Conservation (phyloP, 2,113 vertebrate species). For the Puffinus mauretanicus region DNA sequence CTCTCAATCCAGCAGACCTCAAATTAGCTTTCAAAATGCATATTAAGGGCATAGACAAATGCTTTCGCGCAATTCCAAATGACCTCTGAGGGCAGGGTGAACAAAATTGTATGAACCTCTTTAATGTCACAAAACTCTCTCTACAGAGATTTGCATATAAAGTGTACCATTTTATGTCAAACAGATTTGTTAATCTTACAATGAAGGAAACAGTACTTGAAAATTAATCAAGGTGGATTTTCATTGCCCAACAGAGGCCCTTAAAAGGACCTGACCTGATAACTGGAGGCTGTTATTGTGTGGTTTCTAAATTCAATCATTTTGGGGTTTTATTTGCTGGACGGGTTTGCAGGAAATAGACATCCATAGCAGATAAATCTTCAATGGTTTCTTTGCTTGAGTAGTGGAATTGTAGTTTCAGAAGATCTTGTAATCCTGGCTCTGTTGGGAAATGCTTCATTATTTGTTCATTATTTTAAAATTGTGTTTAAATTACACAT, state of each 20-base stretch:
- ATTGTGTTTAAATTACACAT: background rate
- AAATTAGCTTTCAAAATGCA: slow-evolving; percentile 65
- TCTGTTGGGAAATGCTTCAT: background rate
- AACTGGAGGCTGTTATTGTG: background rate
- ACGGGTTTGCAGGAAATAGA: background rate
- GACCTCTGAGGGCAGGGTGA: slow-evolving; percentile 42
- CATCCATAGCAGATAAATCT: background rate
- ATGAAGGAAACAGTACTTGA: slow-evolving; percentile 38
- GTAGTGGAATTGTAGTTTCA: background rate
- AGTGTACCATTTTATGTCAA: slow-evolving; percentile 46
- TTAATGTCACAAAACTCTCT: slow-evolving; percentile 41
- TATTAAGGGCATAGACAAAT: slow-evolving; percentile 32
- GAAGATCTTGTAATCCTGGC: background rate
- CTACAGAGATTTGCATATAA: slow-evolving; percentile 50
- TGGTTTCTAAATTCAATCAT: background rate
- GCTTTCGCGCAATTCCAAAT: slow-evolving; percentile 23
- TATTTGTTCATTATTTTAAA: background rate
- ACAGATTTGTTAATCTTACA: slow-evolving; percentile 48
- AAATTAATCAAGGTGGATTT: slow-evolving; percentile 52
- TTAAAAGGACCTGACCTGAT: background rate
- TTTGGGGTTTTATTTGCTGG: background rate
- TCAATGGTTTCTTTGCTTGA: background rate
- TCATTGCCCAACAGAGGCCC: background rate
- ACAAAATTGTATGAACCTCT: slow-evolving; percentile 19
- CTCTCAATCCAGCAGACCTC: slow-evolving; percentile 8